Evolutionary conservation across 2,888 invertebrate genomes (phyloP).

Genomic region (Alloplasta piceator): DNA sequence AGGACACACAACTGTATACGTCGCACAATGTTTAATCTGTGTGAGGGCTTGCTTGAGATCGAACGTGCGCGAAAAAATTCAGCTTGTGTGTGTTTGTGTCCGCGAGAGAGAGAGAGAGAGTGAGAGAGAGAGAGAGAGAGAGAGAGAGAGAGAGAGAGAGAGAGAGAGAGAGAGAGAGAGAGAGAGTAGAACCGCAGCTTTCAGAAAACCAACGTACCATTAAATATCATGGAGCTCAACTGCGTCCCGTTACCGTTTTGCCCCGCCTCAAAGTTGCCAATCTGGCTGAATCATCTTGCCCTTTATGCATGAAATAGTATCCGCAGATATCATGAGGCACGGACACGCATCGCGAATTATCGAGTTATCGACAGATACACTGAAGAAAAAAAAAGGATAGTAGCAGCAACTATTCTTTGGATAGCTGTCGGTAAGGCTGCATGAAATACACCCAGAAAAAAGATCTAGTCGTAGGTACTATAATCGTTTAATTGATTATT

Average conservation of each 20-base stretch:
- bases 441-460: too few relatives aligned
- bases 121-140: slow-evolving; percentile 4
- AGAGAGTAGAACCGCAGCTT: slow-evolving; percentile 59
- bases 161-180: slow-evolving; percentile 20
- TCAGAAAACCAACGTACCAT: slow-evolving; percentile 73
- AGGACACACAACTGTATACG: slow-evolving; percentile 35
- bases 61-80: not conserved
- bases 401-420: too few relatives aligned
- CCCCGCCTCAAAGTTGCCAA: slow-evolving; percentile 45
- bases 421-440: too few relatives aligned
- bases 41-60: not conserved
- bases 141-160: not conserved
- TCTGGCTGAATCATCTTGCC: slow-evolving; percentile 48
- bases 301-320: not conserved
- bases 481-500: too few relatives aligned
- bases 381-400: not conserved
- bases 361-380: slow-evolving; percentile 38
- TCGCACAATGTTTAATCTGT: slow-evolving; percentile 16
- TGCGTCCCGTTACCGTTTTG: slow-evolving; percentile 47
- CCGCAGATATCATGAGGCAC: slow-evolving; percentile 11
- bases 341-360: slow-evolving; percentile 35
- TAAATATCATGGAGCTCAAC: slow-evolving; percentile 63
- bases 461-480: too few relatives aligned
- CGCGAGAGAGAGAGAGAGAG: slow-evolving; percentile 3
- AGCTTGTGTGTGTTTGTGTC: not conserved